Evolutionary conservation across 2,888 invertebrate genomes (phyloP).

Genomic region (Elysia crispata): DNA sequence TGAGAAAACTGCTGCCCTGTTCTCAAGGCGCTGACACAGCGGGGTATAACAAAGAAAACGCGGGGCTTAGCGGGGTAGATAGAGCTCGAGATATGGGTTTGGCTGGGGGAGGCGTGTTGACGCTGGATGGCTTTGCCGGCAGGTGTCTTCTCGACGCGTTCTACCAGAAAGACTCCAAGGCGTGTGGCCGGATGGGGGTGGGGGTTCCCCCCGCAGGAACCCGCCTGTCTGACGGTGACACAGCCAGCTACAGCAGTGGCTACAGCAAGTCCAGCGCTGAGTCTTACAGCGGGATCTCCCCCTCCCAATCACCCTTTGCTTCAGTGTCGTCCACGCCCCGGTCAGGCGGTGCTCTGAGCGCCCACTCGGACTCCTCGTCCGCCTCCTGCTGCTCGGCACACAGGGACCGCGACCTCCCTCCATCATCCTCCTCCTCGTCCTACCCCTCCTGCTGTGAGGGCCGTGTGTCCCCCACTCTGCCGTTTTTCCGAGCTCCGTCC

Average conservation of each 20-base stretch:
- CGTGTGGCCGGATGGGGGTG: not conserved
- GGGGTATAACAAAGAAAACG: conserved; percentile 40
- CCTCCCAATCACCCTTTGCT: conserved; percentile 43
- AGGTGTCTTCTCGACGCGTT: conserved; percentile 44
- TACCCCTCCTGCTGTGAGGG: too few relatives aligned
- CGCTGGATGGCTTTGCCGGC: conserved; percentile 41
- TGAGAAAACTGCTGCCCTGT: too few relatives aligned
- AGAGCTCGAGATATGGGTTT: too few relatives aligned
- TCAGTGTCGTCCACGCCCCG: conserved; percentile 42
- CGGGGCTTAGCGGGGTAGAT: not conserved
- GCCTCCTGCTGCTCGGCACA: conserved; percentile 21
- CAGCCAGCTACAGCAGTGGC: conserved; percentile 46
- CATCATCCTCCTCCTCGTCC: too few relatives aligned
- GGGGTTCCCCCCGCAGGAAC: conserved; percentile 30
- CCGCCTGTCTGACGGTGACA: conserved; percentile 48
- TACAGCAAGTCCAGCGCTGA: conserved; percentile 48
- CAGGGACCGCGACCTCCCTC: conserved; percentile 23
- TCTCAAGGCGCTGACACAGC: conserved; percentile 5
- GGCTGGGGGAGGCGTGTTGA: conserved; percentile 10
- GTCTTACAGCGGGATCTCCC: conserved; percentile 21
- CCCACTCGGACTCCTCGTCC: conserved; percentile 33
- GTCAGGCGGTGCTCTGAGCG: conserved; percentile 35
- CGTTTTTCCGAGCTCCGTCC: conserved; percentile 23
- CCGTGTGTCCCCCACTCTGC: conserved; percentile 32
- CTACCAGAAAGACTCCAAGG: conserved; percentile 48